Percentiles rank a stretch among this genome's conserved stretches.
phyloP scores from a whole-genome alignment of 2,797 vertebrate genomes.

The Tauraco hartlaubi region DNA sequence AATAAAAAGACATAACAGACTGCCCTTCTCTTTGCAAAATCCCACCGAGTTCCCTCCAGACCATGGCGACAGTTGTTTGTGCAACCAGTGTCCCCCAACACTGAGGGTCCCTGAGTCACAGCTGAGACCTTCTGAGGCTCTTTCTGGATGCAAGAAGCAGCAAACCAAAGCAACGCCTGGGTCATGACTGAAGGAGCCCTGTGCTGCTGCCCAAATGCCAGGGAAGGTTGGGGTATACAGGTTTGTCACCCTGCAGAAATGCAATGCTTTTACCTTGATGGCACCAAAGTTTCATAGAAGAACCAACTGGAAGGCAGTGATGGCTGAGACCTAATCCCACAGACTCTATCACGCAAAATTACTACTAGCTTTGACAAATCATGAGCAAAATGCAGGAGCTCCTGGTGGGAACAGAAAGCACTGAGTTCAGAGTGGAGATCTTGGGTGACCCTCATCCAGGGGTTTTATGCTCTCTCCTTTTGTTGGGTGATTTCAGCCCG shows the following conservation, averaged over 20 bases:
- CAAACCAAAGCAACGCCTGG: not conserved
- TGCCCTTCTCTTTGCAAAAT: not conserved
- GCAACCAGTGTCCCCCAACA: not conserved
- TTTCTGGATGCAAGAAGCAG: not conserved
- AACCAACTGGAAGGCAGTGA: not conserved
- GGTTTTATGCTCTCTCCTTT: not conserved
- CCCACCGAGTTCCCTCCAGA: not conserved
- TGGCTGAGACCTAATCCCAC: not conserved
- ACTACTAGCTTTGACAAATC: not conserved
- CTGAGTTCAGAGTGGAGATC: not conserved
- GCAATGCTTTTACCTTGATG: not conserved
- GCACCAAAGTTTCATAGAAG: not conserved
- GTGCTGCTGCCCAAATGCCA: fast-evolving
- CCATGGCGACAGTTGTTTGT: fast-evolving
- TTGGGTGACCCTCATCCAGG: not conserved
- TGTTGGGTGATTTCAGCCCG: not conserved
- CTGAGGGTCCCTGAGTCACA: fast-evolving
- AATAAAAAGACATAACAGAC: not conserved
- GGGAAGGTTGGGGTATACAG: not conserved
- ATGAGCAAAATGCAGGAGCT: not conserved
- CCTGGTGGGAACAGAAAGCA: not conserved
- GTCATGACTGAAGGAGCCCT: not conserved
- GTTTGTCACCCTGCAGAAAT: not conserved
- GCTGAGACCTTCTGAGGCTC: not conserved
- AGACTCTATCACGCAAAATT: not conserved